Conservation (phyloP, 2,797 vertebrate species). For the Mallotus villosus region DNA sequence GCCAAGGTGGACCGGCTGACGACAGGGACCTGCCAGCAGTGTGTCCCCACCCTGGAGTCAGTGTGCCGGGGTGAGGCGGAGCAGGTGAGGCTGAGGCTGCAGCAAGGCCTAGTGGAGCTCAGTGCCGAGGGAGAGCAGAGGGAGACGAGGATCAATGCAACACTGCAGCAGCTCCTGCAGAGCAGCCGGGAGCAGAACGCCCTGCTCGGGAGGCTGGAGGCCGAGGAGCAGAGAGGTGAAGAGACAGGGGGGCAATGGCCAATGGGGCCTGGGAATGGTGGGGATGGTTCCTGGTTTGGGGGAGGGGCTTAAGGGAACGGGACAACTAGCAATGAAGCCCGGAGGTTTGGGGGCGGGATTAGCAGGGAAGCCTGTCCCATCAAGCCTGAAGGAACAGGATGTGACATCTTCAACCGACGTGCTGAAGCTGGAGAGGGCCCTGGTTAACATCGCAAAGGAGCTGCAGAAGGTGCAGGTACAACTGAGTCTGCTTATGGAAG, state of each 20-base stretch:
- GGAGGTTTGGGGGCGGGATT: slow-evolving; percentile 15
- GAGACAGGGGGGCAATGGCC: background rate
- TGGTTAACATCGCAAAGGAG: slow-evolving; percentile 62
- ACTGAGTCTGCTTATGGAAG: slow-evolving; percentile 53
- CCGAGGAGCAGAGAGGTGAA: slow-evolving; percentile 6
- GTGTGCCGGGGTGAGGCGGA: slow-evolving; percentile 45
- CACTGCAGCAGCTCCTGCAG: slow-evolving; percentile 52
- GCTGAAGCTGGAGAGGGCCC: slow-evolving; percentile 40
- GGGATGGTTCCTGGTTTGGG: slow-evolving; percentile 18
- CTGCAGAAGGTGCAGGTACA: slow-evolving; percentile 59
- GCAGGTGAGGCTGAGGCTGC: slow-evolving; percentile 36
- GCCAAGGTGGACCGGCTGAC: slow-evolving; percentile 50
- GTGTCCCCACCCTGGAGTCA: slow-evolving; percentile 37
- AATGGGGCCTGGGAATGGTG: slow-evolving; percentile 28
- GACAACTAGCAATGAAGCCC: slow-evolving; percentile 32
- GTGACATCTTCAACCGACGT: slow-evolving; percentile 30
- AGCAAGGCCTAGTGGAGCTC: slow-evolving; percentile 46
- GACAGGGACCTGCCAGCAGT: slow-evolving; percentile 44
- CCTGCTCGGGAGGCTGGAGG: slow-evolving; percentile 43
- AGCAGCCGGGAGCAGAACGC: slow-evolving; percentile 21
- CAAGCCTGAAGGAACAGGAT: slow-evolving; percentile 42
- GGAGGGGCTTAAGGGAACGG: slow-evolving; percentile 1
- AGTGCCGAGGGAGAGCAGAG: slow-evolving; percentile 39
- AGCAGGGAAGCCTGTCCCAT: slow-evolving; percentile 12
- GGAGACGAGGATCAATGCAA: slow-evolving; percentile 53